A percentile compares a stretch with the other conserved stretches of the same genome.
These are phyloP conservation scores for Ia io DNA, from an alignment of 2,113 vertebrate genomes.

Conservation along the genomic window DNA sequence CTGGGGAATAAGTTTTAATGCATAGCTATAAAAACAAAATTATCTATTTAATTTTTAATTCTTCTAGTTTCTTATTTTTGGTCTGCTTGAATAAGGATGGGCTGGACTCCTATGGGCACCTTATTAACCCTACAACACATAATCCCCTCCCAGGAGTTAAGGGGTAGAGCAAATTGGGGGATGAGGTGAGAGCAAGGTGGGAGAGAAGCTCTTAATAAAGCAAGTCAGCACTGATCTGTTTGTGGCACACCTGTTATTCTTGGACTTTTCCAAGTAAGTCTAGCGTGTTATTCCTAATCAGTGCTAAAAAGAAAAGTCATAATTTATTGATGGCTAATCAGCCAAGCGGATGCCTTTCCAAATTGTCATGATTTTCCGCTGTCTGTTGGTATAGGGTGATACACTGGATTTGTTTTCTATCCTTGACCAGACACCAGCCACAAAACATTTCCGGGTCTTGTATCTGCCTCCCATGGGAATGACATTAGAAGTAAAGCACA, in stretches of 20 bases:
- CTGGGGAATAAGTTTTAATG: background rate
- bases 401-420: background rate
- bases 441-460: background rate
- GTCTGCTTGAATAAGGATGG: background rate
- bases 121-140: background rate
- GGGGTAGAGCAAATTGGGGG: background rate
- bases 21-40: background rate
- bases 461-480: background rate
- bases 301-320: background rate
- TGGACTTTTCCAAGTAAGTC: background rate
- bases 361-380: background rate
- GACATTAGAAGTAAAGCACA: background rate
- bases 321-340: background rate
- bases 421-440: background rate
- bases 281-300: background rate
- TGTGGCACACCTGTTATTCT: background rate
- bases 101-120: background rate
- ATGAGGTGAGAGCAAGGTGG: background rate
- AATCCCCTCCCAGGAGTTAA: background rate
- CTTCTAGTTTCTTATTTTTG: background rate
- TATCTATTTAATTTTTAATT: background rate
- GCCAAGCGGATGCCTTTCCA: background rate
- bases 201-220: background rate
- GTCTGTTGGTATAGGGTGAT: background rate
- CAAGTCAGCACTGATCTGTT: background rate